Evolutionary conservation across 2,888 invertebrate genomes (phyloP), one percentile per base, ranked within the genome.

Genomic region (Yponomeuta malinellus): DNA sequence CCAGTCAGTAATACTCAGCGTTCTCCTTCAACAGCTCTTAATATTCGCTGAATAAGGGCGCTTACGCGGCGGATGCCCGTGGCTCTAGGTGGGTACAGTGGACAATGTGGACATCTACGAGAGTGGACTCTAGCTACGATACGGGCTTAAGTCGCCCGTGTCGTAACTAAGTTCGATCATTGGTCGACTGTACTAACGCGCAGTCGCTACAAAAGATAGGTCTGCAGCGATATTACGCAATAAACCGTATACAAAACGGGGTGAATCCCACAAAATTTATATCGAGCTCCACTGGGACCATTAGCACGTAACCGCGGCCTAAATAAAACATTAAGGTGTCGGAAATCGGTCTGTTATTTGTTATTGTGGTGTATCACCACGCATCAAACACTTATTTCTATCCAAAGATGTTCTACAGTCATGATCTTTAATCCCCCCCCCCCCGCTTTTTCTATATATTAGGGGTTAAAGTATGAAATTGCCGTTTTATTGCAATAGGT

Each of bases 251-350:
- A 72, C 72, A 73, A 72, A 73, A 72, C 70, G 69, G 73, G 72
- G 72, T 72, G 71, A 72, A 71, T 70, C 73, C 71, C 72, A 72
- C 73, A 71, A 73, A 73, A 75, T 73, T 71, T 75, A 75, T 74
- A 71, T 65, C 70, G 71, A 80, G 78, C 80, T 81, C 81, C 79
- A 79, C 78, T 74, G 76, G 71, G 71, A 74, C 77, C 78, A 81
- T 81, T 82, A 81, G 78, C 81, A 81, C 78, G 80, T 78, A 69
- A 76, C 73, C 73, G 74, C 73, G 69, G 73, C 73, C 74, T 82
- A 82, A 83, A 82, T 83, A 80, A 83, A 79, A 81, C 76, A 82
- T 83, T 77, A 78, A 78, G 77, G 74, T 76, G 76, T 76, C 77
- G 77, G 78, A 82, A 80, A 81, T 81, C 77, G 76, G 74, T 76